Conservation (phyloP, 2,888 invertebrate species). For the Nasonovia ribisnigri region DNA sequence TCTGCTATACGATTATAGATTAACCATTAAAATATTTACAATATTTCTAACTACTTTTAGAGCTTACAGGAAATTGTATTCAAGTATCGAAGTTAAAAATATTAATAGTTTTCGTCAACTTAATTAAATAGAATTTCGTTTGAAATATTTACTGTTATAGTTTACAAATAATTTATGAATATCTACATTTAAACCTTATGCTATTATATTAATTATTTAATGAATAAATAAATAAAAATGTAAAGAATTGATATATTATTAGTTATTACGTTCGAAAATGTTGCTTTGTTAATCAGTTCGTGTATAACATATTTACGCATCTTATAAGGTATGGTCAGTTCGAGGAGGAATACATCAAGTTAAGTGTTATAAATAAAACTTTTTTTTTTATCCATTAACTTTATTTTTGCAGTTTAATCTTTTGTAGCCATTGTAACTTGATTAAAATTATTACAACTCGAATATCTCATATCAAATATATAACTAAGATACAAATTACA, state of each 20-base stretch:
- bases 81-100: no score
- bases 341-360: background rate
- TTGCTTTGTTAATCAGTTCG: background rate
- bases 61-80: background rate
- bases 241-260: background rate
- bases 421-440: background rate
- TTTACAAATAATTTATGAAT: background rate
- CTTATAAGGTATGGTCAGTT: background rate
- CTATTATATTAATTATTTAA: background rate
- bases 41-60: background rate
- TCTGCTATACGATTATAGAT: background rate
- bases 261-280: background rate
- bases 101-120: background rate
- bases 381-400: background rate
- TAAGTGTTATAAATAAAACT: background rate
- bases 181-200: background rate
- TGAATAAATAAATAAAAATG: no score
- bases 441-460: background rate
- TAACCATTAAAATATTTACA: background rate
- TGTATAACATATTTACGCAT: background rate
- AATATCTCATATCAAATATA: background rate
- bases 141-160: background rate
- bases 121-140: background rate
- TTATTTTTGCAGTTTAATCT: background rate
- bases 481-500: background rate